Percentiles rank a stretch among this genome's conserved stretches.
Evolutionary conservation across 2,888 invertebrate species (phyloP).

Genomic region (Spilosoma lubricipeda): DNA sequence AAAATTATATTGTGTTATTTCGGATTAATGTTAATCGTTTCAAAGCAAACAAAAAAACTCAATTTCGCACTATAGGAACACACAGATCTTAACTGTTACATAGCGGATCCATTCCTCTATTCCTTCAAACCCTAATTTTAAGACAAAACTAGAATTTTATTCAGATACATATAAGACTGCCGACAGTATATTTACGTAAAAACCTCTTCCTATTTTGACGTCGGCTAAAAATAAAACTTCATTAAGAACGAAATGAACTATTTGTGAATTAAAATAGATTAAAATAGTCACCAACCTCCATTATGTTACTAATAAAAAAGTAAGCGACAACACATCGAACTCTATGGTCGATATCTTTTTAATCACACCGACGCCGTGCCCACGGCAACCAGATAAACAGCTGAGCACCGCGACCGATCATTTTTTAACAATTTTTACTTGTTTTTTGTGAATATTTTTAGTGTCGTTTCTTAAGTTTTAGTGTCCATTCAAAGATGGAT

Average conservation of each 20-base stretch:
- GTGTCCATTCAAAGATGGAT: constrained; percentile 54
- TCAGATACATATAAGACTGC: no score
- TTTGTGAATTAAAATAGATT: neutral
- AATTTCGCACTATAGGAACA: no score
- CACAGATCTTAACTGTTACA: no score
- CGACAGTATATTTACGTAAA: neutral
- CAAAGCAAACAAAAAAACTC: neutral
- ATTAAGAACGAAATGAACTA: neutral
- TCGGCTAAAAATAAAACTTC: neutral
- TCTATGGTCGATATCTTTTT: constrained; percentile 20
- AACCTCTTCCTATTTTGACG: no score
- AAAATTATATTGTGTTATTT: neutral
- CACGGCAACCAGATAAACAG: constrained; percentile 58
- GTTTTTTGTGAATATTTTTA: constrained; percentile 53
- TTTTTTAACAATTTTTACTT: constrained; percentile 51
- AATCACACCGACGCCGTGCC: constrained; percentile 52
- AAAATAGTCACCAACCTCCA: neutral
- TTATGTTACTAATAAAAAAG: neutral
- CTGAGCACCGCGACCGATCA: constrained; percentile 35
- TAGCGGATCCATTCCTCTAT: no score
- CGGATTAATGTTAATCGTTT: neutral
- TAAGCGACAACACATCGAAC: neutral
- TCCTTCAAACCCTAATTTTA: no score
- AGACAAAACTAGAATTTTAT: no score
- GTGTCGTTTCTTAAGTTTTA: constrained; percentile 33